Base-by-base conservation (phyloP, 2,888 invertebrate genomes). In the Seira musarum region DNA sequence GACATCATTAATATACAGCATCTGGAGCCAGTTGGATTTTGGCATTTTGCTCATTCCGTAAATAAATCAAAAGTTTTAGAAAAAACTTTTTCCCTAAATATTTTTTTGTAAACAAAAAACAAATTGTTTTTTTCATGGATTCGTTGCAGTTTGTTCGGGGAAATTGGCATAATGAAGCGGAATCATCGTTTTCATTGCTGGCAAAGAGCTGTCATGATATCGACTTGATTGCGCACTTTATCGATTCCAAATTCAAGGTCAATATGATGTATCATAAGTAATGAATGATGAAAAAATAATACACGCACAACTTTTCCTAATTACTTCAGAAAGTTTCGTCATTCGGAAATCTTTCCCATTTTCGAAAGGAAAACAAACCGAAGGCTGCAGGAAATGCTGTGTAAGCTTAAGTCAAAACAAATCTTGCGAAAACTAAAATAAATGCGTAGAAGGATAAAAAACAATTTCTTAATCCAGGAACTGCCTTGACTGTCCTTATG, bases 201-300 rank as follows among this genome's bases (percentile, higher is more conserved):
- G 87, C 89, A 17, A 90, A 90, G 83, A 89, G 89, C 85, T 90
- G 90, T 81, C 90, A 90, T 87, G 90, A 90, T 83, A 81, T 90
- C 65, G 90, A 90, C 82, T 88, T 90, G 6, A 88, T 90, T 71
- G 84, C 86, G 22, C 88, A 88, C 82, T 89, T 89, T 88, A 89
- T 90, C 88, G 84, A 85, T 5, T 87, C 85, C 8, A 85, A 82
- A 64, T 85, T 84, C 73, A 83, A 67, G 75, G 84, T 84, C 76
- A 76, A 49, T 1, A 15, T 19, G 15, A 40, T n/a, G n/a, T n/a
- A n/a, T n/a, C n/a, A n/a, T n/a, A n/a, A n/a, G n/a, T 25, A 72
- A 13, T 64, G 21, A 30, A 57, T 64, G 3, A 71, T 6, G 10
- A 46, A 19, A 46, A 30, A 30, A 40, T 22, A 8, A 60, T 25